A percentile compares a stretch with the other conserved stretches of the same genome.
Conservation (phyloP, 1,140 invertebrate species). For the Gyrodactylus salaris region DNA sequence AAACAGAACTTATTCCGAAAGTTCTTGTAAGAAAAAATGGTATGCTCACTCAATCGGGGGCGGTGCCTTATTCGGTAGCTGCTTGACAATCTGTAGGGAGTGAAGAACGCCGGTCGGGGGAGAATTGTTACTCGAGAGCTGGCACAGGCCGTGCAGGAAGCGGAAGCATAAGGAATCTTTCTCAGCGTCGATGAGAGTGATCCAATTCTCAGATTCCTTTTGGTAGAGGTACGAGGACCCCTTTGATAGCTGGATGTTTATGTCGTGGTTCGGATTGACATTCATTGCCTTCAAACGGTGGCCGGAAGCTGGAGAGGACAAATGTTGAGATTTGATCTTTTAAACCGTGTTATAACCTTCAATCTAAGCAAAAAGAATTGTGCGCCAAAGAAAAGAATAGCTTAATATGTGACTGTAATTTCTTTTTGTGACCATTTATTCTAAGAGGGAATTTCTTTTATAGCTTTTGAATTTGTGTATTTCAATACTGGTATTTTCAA, state of each 20-base stretch:
- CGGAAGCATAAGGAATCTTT: background rate
- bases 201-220: background rate
- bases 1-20: too few species aligned
- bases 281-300: background rate
- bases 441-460: too few species aligned
- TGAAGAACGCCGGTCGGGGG: background rate
- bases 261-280: background rate
- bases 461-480: too few species aligned
- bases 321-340: too few species aligned
- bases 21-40: too few species aligned
- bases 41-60: background rate
- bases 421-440: too few species aligned
- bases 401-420: too few species aligned
- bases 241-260: background rate
- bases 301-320: background rate
- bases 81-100: background rate
- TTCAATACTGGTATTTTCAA: too few species aligned
- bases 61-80: background rate
- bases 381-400: too few species aligned
- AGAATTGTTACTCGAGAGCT: background rate
- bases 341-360: too few species aligned
- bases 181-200: background rate
- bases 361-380: too few species aligned
- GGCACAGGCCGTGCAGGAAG: background rate
- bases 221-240: background rate